Conservation (phyloP, 2,113 vertebrate species). For the Sardina pilchardus region DNA sequence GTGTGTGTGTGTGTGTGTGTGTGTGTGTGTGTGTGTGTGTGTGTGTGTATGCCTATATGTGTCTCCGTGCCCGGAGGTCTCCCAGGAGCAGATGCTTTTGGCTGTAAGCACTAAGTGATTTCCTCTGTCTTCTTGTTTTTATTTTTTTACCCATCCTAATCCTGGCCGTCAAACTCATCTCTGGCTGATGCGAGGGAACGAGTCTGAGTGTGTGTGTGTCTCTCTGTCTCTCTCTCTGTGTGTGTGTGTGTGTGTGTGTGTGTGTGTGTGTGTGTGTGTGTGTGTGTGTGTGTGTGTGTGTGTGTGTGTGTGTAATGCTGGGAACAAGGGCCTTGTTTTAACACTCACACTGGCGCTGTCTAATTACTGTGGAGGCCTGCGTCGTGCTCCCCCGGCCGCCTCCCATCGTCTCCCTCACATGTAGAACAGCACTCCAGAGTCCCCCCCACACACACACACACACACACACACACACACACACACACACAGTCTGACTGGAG, state of each 20-base stretch:
- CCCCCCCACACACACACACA: no score
- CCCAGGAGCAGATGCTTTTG: background rate
- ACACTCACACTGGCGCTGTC: background rate
- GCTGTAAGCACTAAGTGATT: background rate
- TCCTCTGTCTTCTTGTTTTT: background rate
- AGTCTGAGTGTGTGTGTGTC: no score
- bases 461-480: no score
- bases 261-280: no score
- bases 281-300: no score
- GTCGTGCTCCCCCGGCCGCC: no score
- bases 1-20: no score
- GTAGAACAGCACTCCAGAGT: background rate
- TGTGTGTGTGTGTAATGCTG: no score
- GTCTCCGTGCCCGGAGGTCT: background rate
- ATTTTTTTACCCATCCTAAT: background rate
- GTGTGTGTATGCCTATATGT: background rate
- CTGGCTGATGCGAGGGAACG: background rate
- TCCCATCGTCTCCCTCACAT: background rate
- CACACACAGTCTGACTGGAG: no score
- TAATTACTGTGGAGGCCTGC: background rate
- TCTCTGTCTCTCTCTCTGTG: no score
- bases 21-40: background rate
- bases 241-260: no score
- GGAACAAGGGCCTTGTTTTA: no score
- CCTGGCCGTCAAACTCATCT: background rate